Percentiles rank a stretch among this genome's conserved stretches.
phyloP scores from a whole-genome alignment of 2,113 vertebrate species.

The Corythaeola cristata region DNA sequence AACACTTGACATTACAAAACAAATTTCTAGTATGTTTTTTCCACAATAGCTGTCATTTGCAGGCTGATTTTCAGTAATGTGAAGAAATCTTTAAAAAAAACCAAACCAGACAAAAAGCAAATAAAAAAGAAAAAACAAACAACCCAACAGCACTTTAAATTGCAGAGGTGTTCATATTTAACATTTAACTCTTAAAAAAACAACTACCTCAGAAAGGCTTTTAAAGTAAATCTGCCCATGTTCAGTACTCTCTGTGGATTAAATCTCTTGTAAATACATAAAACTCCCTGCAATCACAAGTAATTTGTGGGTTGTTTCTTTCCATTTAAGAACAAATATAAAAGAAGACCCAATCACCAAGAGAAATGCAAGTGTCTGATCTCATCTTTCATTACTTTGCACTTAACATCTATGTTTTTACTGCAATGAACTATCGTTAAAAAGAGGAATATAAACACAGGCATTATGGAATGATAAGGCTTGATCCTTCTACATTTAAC shows the following conservation, averaged over 20 bases:
- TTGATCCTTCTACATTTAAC: neutral
- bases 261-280: neutral
- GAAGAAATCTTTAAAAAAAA: neutral
- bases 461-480: neutral
- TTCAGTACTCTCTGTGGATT: neutral
- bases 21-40: neutral
- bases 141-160: neutral
- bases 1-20: neutral
- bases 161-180: neutral
- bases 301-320: neutral
- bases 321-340: neutral
- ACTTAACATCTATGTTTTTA: neutral
- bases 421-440: neutral
- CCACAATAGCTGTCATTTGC: neutral
- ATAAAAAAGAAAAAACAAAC: neutral
- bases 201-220: neutral
- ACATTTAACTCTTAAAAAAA: neutral
- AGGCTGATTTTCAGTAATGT: neutral
- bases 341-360: neutral
- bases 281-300: neutral
- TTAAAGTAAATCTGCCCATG: neutral
- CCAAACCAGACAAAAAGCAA: neutral
- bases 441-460: neutral
- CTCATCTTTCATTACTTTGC: neutral
- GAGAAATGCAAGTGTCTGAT: neutral